Evolutionary conservation across 2,888 invertebrate species (phyloP).

Genomic region (Salticus scenicus): DNA sequence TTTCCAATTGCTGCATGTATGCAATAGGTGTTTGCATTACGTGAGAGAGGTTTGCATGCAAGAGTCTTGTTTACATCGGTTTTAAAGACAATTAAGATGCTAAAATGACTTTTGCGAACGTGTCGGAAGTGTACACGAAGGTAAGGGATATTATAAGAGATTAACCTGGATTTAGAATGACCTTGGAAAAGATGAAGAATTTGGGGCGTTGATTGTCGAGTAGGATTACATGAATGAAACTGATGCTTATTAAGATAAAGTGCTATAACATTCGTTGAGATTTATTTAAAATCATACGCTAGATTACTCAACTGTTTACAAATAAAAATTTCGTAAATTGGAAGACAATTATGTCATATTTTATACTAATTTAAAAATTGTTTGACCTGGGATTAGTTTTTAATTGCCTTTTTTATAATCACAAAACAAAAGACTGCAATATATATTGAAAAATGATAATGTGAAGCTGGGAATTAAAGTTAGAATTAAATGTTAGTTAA

Average conservation of each 20-base stretch:
- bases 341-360: too few relatives aligned
- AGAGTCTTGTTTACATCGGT: slow-evolving; percentile 45
- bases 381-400: too few relatives aligned
- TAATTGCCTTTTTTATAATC: too few relatives aligned
- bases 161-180: slow-evolving; percentile 24
- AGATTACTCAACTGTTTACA: too few relatives aligned
- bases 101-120: slow-evolving; percentile 18
- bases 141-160: slow-evolving; percentile 6
- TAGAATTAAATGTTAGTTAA: too few relatives aligned
- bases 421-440: too few relatives aligned
- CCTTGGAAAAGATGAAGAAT: slow-evolving; percentile 17
- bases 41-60: slow-evolving; percentile 46
- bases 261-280: too few relatives aligned
- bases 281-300: too few relatives aligned
- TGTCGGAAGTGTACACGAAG: slow-evolving; percentile 14
- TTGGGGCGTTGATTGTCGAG: slow-evolving; percentile 3
- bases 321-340: too few relatives aligned
- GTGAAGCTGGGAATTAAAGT: too few relatives aligned
- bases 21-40: slow-evolving; percentile 34
- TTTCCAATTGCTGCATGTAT: slow-evolving; percentile 9
- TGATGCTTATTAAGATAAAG: neutral
- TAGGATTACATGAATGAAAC: neutral
- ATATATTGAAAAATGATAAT: too few relatives aligned
- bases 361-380: too few relatives aligned
- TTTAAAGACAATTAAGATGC: slow-evolving; percentile 55